Evolutionary conservation across 1,140 invertebrate genomes (phyloP), one percentile per base, ranked within the genome.

Genomic region (Pseudomyrmex concolor): DNA sequence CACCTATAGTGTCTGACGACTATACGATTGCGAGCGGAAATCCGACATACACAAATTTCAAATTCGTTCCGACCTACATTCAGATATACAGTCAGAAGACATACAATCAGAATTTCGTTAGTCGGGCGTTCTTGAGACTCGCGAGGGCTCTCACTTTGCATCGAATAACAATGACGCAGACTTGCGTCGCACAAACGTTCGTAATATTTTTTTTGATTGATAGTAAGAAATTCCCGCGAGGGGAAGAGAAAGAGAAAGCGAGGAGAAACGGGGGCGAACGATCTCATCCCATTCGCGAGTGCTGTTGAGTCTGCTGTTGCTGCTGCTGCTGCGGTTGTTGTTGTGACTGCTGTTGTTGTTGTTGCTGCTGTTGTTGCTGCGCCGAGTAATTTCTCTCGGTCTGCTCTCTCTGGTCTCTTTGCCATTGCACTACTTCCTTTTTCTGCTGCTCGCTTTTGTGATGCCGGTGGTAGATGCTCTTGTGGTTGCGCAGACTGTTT

Each of bases 401-500:
- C 43, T 90, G 87, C 71, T 89, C 89, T 84, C 86, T 86, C 83
- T 90, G 89, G 50, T 91, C 91, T 86, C 91, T 90, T 67, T 91
- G 87, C 68, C 90, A 89, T 67, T 91, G 90, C 84, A 91, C 90
- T 62, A 93, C 92, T 78, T 93, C 90, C 89, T 93, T 93, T 60
- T 89, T 88, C 82, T 93, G 92, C 60, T 94, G 92, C 87, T 93
- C 92, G 87, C 91, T 93, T 89, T 94, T 94, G 86, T 94, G 93
- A 83, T 94, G 93, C 92, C 96, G 96, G 95, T 97, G 97, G 94
- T 97, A 97, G 95, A 97, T 97, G 94, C 97, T 97, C 96, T 97
- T 97, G 95, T 97, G 97, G 95, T 97, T 97, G 90, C 97, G 95
- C 85, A 97, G 95, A 92, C 97, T 97, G 95, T 97, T 97, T 90